Conservation (phyloP, 1,140 invertebrate species). For the Neotoxoptera formosana region DNA sequence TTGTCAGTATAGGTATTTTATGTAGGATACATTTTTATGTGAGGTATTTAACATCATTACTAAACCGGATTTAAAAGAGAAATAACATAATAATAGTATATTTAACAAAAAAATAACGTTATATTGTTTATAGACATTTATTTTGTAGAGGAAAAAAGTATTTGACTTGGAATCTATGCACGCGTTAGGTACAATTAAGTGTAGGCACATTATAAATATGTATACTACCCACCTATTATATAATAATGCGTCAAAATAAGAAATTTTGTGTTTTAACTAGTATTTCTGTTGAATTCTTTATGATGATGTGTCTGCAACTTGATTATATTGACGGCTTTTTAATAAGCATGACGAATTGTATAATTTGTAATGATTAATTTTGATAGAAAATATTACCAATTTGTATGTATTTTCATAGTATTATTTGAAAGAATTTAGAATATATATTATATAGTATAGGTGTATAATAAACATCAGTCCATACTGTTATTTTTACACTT, state of each 20-base stretch:
- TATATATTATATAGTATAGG: background rate
- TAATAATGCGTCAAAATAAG: background rate
- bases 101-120: background rate
- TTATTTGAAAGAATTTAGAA: background rate
- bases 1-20: conserved; percentile 3
- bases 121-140: background rate
- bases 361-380: conserved; percentile 28
- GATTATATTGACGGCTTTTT: background rate
- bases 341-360: background rate
- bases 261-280: background rate
- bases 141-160: background rate
- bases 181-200: background rate
- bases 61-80: conserved; percentile 40
- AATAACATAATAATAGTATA: conserved; percentile 1
- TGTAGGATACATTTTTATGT: background rate
- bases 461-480: background rate
- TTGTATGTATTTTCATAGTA: background rate
- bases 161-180: background rate
- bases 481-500: conserved; percentile 29
- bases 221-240: background rate
- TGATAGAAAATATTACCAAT: conserved; percentile 22
- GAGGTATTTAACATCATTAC: background rate
- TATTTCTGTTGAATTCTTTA: background rate
- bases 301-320: background rate
- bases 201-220: background rate